These are phyloP conservation scores for Tetheella fluctuosa DNA, from an alignment of 2,888 invertebrate genomes.

Conservation along the genomic window DNA sequence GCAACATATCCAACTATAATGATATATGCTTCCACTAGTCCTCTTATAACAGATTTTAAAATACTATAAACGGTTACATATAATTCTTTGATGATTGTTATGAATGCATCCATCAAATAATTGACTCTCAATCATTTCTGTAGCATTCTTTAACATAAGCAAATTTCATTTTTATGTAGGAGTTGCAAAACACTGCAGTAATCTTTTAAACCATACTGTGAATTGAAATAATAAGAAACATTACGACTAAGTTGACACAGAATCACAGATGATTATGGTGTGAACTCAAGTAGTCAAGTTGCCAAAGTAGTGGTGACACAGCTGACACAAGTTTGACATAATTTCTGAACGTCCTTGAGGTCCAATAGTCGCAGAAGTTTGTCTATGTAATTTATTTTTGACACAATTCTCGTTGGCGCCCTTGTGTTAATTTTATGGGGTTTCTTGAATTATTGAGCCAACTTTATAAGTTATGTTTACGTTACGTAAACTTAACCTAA, in stretches of 20 bases:
- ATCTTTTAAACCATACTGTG: neutral
- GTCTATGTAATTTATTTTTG: slow-evolving; percentile 4
- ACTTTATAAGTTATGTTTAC: too few relatives aligned
- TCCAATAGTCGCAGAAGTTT: slow-evolving; percentile 2
- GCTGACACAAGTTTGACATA: slow-evolving; percentile 6
- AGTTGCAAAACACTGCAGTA: slow-evolving; percentile 11
- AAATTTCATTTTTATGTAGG: neutral
- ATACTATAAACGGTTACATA: slow-evolving; percentile 36
- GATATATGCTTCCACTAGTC: slow-evolving; percentile 30
- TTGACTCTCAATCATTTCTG: slow-evolving; percentile 26
- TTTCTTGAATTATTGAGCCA: neutral
- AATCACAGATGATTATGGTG: too few relatives aligned
- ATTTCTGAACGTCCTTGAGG: slow-evolving; percentile 3
- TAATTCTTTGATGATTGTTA: slow-evolving; percentile 20
- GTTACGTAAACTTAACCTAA: too few relatives aligned
- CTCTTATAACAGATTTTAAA: slow-evolving; percentile 43
- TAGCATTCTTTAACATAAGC: slow-evolving; percentile 23
- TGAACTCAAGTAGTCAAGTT: too few relatives aligned
- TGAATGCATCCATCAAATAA: slow-evolving; percentile 34
- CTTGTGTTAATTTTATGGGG: neutral
- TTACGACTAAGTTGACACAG: neutral
- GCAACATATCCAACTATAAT: slow-evolving; percentile 11
- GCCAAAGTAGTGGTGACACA: neutral
- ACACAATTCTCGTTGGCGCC: neutral
- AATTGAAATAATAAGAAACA: neutral